Conservation (phyloP, 2,113 vertebrate genomes). For the Pygoscelis adeliae region DNA sequence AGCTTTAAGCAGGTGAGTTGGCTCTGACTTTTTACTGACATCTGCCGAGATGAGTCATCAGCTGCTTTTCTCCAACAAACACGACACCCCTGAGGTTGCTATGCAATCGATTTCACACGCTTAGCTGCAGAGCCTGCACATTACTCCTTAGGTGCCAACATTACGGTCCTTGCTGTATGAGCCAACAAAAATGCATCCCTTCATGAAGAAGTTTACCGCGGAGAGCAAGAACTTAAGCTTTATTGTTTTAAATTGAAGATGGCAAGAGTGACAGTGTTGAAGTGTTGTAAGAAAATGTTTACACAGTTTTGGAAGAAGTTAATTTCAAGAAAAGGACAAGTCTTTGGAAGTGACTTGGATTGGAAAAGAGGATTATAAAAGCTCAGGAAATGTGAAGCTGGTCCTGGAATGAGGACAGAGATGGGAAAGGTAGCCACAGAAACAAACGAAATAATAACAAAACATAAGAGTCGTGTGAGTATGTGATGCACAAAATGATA, state of each 20-base stretch:
- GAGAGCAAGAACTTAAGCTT: neutral
- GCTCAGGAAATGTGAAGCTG: neutral
- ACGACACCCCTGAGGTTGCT: neutral
- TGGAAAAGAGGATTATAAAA: neutral
- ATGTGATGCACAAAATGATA: neutral
- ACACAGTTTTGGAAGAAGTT: neutral
- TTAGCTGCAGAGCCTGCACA: neutral
- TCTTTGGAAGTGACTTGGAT: neutral
- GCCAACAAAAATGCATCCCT: neutral
- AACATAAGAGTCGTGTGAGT: neutral
- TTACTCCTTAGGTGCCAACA: neutral
- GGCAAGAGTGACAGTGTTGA: neutral
- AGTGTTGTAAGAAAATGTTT: neutral
- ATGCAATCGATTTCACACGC: neutral
- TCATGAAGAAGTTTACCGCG: neutral
- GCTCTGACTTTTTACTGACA: neutral
- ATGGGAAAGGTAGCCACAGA: neutral
- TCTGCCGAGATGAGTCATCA: neutral
- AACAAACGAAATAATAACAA: neutral
- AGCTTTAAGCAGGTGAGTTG: neutral
- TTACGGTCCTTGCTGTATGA: neutral
- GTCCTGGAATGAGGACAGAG: neutral
- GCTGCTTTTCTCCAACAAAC: neutral
- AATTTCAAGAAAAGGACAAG: neutral
- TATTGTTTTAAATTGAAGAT: neutral